These are phyloP conservation scores for Psylliodes chrysocephalus DNA, from an alignment of 2,888 invertebrate genomes.

Conservation along the genomic window DNA sequence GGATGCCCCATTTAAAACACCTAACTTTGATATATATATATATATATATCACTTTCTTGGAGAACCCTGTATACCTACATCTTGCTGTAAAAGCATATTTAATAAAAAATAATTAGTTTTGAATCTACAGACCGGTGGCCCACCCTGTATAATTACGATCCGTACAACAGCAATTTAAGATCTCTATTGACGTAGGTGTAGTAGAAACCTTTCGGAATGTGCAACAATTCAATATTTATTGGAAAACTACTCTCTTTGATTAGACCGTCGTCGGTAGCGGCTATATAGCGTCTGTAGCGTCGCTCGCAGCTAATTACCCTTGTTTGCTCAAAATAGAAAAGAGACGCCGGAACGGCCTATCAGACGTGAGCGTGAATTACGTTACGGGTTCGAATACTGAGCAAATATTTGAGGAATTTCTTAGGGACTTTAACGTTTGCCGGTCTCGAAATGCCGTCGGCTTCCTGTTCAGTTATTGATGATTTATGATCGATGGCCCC, in stretches of 20 bases:
- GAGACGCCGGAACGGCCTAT: slow-evolving; percentile 35
- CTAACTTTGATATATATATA: too few relatives aligned
- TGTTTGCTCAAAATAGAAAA: slow-evolving; percentile 41
- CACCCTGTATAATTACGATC: too few relatives aligned
- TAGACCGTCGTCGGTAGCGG: background rate
- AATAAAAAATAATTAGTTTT: too few relatives aligned
- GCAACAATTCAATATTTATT: background rate
- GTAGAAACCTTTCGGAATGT: too few relatives aligned
- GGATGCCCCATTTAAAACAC: too few relatives aligned
- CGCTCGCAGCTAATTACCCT: slow-evolving; percentile 34
- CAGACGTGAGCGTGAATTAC: slow-evolving; percentile 50
- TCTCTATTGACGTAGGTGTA: too few relatives aligned
- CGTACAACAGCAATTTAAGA: too few relatives aligned
- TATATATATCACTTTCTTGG: too few relatives aligned
- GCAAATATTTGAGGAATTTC: slow-evolving; percentile 55
- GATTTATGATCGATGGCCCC: slow-evolving; percentile 37
- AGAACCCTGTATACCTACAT: too few relatives aligned
- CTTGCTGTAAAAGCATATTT: too few relatives aligned
- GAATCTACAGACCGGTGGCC: too few relatives aligned
- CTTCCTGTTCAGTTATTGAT: slow-evolving; percentile 39
- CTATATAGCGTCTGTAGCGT: too few relatives aligned
- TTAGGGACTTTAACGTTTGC: slow-evolving; percentile 45
- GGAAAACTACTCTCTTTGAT: background rate
- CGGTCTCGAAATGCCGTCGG: slow-evolving; percentile 31
- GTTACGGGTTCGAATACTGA: slow-evolving; percentile 51